Evolutionary conservation across 2,888 invertebrate genomes (phyloP).

Genomic region (Dastarcus helophoroides): DNA sequence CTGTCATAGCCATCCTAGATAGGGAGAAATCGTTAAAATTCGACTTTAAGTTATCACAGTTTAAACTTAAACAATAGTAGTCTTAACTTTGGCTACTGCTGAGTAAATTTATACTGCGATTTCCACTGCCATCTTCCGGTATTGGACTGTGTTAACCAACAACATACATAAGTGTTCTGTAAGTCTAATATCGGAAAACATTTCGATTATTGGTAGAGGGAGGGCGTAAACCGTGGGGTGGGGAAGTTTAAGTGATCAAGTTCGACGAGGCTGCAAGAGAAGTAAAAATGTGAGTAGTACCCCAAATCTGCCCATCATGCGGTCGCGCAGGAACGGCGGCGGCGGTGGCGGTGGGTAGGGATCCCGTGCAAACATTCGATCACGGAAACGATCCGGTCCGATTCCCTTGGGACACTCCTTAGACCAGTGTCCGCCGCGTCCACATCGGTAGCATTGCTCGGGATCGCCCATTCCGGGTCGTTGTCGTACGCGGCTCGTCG

Average conservation of each 20-base stretch:
- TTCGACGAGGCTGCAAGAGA: background rate
- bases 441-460: conserved; percentile 91
- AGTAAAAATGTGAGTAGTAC: conserved; percentile 44
- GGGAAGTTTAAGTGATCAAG: background rate
- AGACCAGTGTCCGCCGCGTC: conserved; percentile 92
- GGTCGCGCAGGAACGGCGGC: conserved; percentile 81
- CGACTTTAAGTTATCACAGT: too few species aligned
- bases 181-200: too few species aligned
- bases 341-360: conserved; percentile 86
- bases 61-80: too few species aligned
- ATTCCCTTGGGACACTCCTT: conserved; percentile 80
- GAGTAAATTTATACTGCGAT: too few species aligned
- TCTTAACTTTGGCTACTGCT: too few species aligned
- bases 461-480: conserved; percentile 96
- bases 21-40: conserved; percentile 6
- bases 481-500: conserved; percentile 86
- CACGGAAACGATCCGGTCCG: conserved; percentile 75
- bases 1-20: conserved; percentile 58
- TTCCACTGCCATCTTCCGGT: too few species aligned
- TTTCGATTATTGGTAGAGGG: conserved; percentile 1
- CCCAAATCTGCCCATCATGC: conserved; percentile 85
- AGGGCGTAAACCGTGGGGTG: background rate
- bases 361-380: conserved; percentile 79
- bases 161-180: too few species aligned
- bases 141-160: too few species aligned